These are phyloP conservation scores for Mormyrops attenuatus DNA, from an alignment of 2,797 vertebrate species.

Conservation along the genomic window DNA sequence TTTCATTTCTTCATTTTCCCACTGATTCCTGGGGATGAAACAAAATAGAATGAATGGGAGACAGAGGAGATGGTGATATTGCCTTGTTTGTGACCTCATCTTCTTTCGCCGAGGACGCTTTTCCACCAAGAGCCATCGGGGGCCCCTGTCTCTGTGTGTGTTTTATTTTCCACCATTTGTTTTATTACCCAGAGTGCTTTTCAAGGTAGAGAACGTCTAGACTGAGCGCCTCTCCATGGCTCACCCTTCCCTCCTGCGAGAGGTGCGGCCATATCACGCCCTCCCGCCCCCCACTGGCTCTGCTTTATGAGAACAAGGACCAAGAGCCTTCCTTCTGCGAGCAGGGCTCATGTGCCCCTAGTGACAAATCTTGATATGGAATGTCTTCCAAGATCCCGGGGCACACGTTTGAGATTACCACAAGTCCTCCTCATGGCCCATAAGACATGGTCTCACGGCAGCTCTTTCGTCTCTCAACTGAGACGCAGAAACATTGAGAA, in stretches of 20 bases:
- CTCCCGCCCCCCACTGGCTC: too few species aligned
- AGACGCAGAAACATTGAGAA: background rate
- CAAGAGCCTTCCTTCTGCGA: background rate
- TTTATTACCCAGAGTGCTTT: slow-evolving; percentile 7
- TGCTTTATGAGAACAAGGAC: background rate
- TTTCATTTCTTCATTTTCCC: background rate
- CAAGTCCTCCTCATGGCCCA: background rate
- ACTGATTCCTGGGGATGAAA: background rate
- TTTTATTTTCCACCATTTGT: background rate
- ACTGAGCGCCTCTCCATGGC: background rate
- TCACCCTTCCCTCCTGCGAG: background rate
- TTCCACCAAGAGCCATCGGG: background rate
- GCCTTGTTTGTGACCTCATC: background rate
- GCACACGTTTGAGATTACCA: background rate
- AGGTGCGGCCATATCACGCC: background rate
- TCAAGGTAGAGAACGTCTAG: background rate
- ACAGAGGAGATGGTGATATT: background rate
- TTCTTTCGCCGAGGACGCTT: background rate
- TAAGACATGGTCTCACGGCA: background rate
- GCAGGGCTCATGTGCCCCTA: background rate
- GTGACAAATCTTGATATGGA: background rate
- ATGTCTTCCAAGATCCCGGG: background rate
- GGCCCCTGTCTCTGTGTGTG: background rate
- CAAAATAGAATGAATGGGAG: background rate
- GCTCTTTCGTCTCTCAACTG: background rate